phyloP scores from a whole-genome alignment of 2,113 vertebrate species.

The Apodemus sylvaticus region DNA sequence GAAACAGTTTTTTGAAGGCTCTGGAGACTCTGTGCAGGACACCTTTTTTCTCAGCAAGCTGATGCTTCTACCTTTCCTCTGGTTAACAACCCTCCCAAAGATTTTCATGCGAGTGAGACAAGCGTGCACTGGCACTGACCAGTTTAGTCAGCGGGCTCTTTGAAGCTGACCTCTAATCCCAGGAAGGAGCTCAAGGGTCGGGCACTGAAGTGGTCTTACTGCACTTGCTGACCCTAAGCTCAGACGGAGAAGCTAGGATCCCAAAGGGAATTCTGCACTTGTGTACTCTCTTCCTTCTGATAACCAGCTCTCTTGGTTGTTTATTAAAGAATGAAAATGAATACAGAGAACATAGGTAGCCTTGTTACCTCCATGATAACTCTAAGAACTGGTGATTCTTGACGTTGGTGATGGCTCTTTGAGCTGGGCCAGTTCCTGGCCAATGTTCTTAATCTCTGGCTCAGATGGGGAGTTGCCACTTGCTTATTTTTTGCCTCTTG shows the following conservation, averaged over 20 bases:
- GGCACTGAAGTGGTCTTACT: no score
- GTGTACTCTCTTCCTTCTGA: background rate
- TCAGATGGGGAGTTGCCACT: background rate
- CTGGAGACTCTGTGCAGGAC: background rate
- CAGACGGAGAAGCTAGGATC: background rate
- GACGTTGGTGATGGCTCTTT: background rate
- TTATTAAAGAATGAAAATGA: background rate
- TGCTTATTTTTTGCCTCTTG: background rate
- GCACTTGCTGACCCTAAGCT: background rate
- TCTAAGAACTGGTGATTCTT: background rate
- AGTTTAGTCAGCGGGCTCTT: background rate
- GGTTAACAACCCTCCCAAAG: background rate
- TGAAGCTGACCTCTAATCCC: background rate
- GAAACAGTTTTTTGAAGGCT: background rate
- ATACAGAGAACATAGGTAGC: background rate
- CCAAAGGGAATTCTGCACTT: background rate
- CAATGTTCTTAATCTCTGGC: background rate
- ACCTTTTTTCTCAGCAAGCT: background rate
- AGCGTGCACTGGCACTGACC: no score
- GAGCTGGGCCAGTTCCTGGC: background rate
- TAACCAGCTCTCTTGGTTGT: background rate
- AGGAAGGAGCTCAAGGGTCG: background rate
- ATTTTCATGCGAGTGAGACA: background rate
- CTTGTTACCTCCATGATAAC: background rate
- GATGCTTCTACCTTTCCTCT: background rate